Evolutionary conservation across 2,113 vertebrate genomes (phyloP).

Genomic region (Hemiprocne comata): DNA sequence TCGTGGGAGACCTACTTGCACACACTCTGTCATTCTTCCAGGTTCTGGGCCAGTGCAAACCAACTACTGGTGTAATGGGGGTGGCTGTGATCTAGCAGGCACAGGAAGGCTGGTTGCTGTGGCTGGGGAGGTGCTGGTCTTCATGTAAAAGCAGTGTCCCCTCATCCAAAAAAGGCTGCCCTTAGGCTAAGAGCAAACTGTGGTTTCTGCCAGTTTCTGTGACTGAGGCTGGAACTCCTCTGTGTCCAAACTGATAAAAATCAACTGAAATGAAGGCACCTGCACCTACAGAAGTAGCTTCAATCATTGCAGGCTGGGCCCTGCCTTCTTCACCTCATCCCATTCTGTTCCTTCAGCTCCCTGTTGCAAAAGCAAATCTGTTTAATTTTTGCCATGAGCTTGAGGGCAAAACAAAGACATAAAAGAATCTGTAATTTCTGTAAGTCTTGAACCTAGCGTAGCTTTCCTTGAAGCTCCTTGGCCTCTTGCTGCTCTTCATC

Average conservation of each 20-base stretch:
- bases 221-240: not conserved
- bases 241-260: not conserved
- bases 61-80: not conserved
- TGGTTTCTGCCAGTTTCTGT: not conserved
- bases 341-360: rapidly evolving
- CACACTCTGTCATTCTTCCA: rapidly evolving
- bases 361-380: not conserved
- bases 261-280: not conserved
- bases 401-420: rapidly evolving
- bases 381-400: not conserved
- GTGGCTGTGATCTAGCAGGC: not conserved
- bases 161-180: not conserved
- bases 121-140: not conserved
- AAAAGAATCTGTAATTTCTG: not conserved
- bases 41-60: not conserved
- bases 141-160: not conserved
- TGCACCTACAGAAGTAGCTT: not conserved
- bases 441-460: not conserved
- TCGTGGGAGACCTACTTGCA: not conserved
- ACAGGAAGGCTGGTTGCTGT: not conserved
- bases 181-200: not conserved
- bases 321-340: not conserved
- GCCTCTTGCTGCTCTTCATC: not conserved
- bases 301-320: rapidly evolving
- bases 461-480: not conserved